Percentiles rank a stretch among this genome's conserved stretches.
Evolutionary conservation across 2,113 vertebrate genomes (phyloP).

Genomic region (Candoia aspera): DNA sequence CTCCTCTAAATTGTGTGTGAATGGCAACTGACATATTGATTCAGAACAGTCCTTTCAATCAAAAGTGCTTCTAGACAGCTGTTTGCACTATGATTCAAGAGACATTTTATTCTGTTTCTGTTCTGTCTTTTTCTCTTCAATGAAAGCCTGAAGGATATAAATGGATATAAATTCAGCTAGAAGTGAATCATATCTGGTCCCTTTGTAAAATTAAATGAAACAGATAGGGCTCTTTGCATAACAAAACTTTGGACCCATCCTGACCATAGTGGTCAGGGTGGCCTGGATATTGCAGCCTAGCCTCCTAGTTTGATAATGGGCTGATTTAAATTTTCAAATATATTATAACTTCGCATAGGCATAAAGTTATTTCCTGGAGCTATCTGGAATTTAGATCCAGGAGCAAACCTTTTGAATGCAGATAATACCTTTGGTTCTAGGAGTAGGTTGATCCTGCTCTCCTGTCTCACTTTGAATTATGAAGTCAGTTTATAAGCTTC

Average conservation of each 20-base stretch:
- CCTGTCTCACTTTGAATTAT: neutral
- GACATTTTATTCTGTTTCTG: neutral
- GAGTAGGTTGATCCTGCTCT: neutral
- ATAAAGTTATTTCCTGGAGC: neutral
- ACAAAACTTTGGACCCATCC: neutral
- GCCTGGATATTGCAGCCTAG: neutral
- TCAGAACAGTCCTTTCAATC: neutral
- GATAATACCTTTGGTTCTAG: constrained; percentile 10
- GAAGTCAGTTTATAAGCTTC: constrained; percentile 12
- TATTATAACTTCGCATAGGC: neutral
- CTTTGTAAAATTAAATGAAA: neutral
- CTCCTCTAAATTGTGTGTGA: neutral
- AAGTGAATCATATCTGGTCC: neutral
- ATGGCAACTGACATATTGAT: neutral
- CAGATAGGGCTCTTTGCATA: neutral
- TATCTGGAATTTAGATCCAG: constrained; percentile 2
- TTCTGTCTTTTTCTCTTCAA: neutral
- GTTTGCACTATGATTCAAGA: neutral
- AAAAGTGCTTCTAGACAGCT: neutral
- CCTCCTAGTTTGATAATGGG: neutral
- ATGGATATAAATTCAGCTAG: neutral
- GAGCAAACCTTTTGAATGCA: neutral
- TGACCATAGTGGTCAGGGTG: neutral
- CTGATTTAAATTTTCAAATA: neutral
- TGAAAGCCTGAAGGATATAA: neutral